Evolutionary conservation across 2,797 vertebrate genomes (phyloP).

Genomic region (Hemibagrus guttatus): DNA sequence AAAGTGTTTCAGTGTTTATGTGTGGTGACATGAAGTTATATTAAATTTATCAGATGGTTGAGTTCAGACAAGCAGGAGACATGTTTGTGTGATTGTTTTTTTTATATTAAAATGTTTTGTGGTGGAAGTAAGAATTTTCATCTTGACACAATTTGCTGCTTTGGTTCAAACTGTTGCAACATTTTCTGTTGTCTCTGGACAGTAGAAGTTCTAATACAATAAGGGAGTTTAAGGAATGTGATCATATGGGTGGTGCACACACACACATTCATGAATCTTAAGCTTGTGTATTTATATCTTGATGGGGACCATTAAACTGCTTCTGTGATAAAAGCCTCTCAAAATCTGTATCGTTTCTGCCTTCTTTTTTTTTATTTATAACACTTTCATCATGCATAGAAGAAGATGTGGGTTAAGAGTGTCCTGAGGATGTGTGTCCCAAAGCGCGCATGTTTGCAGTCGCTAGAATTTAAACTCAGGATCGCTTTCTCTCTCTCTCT

Average conservation of each 20-base stretch:
- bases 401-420: conserved; percentile 45
- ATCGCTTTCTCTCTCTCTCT: too few relatives aligned
- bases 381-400: conserved; percentile 44
- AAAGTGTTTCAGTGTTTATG: conserved; percentile 12
- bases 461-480: too few relatives aligned
- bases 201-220: not conserved
- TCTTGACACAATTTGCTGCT: not conserved
- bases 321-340: conserved; percentile 22
- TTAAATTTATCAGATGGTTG: conserved; percentile 6
- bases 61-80: conserved; percentile 2
- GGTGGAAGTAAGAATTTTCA: not conserved
- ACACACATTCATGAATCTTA: not conserved
- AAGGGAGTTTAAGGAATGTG: conserved; percentile 9
- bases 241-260: not conserved
- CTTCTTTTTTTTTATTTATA: conserved; percentile 11
- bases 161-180: conserved; percentile 3
- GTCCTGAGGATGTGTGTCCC: conserved; percentile 32
- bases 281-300: not conserved
- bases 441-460: too few relatives aligned
- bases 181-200: conserved; percentile 21
- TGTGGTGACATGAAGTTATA: conserved; percentile 9
- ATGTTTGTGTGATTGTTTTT: not conserved
- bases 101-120: not conserved
- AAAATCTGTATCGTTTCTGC: conserved; percentile 27
- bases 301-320: not conserved